phyloP scores from a whole-genome alignment of 2,797 vertebrate species.

The Mormyrops boulengeri region DNA sequence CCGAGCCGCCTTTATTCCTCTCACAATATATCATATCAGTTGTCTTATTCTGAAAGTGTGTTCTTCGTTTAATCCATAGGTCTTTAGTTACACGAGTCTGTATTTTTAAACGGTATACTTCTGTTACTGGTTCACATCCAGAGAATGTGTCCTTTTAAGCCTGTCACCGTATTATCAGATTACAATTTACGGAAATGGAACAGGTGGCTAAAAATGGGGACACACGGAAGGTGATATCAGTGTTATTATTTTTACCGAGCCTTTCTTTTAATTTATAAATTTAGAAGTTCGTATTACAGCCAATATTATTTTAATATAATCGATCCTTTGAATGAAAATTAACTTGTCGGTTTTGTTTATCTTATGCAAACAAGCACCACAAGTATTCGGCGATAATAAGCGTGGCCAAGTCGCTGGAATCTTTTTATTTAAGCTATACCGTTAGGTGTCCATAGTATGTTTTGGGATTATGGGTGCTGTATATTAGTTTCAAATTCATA shows the following conservation, averaged over 20 bases:
- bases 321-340: not conserved
- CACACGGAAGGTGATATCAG: conserved; percentile 24
- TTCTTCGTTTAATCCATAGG: not conserved
- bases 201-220: conserved; percentile 42
- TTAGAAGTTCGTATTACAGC: not conserved
- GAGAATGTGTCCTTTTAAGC: conserved; percentile 53
- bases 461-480: not conserved
- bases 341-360: not conserved
- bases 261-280: conserved; percentile 12
- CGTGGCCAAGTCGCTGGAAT: not conserved
- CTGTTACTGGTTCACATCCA: conserved; percentile 32
- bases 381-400: not conserved
- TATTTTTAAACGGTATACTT: not conserved
- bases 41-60: not conserved
- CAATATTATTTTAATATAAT: not conserved
- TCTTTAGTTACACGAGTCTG: not conserved
- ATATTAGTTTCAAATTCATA: conserved; percentile 1
- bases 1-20: not conserved
- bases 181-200: conserved; percentile 43
- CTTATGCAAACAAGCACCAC: not conserved
- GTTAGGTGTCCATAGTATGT: not conserved
- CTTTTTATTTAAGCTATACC: not conserved
- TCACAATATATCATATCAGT: not conserved
- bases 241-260: conserved; percentile 28
- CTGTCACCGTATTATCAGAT: conserved; percentile 51